A percentile compares a stretch with the other conserved stretches of the same genome.
phyloP scores from a whole-genome alignment of 2,888 invertebrate genomes.

The Sialis fuliginosa region DNA sequence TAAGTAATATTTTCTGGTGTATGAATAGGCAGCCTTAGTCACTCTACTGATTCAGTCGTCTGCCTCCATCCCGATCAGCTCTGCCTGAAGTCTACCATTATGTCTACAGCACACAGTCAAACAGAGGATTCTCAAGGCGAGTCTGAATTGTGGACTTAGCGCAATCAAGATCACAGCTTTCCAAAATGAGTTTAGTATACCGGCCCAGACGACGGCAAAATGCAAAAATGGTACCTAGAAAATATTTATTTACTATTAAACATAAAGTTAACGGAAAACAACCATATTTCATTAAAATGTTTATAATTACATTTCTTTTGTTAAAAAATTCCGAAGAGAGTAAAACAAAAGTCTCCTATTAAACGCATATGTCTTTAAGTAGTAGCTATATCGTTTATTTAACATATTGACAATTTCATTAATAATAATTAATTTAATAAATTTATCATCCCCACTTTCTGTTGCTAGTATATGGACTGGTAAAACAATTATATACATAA shows the following conservation, averaged over 20 bases:
- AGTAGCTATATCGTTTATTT: too few relatives aligned
- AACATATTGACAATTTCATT: too few relatives aligned
- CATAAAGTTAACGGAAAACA: too few relatives aligned
- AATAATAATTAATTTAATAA: too few relatives aligned
- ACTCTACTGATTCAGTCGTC: slow-evolving; percentile 42
- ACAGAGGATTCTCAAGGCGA: slow-evolving; percentile 74
- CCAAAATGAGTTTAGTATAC: slow-evolving; percentile 88
- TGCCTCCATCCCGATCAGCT: slow-evolving; percentile 71
- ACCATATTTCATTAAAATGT: slow-evolving; percentile 7
- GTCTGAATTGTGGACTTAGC: slow-evolving; percentile 82
- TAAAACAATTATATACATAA: too few relatives aligned
- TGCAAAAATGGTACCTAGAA: slow-evolving; percentile 57
- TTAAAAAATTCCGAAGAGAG: neutral
- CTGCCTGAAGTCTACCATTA: slow-evolving; percentile 67
- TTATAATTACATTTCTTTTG: neutral
- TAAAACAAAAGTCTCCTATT: slow-evolving; percentile 1
- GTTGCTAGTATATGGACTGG: too few relatives aligned
- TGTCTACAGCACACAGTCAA: slow-evolving; percentile 77
- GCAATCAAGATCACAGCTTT: slow-evolving; percentile 81
- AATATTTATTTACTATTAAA: slow-evolving; percentile 20
- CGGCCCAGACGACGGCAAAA: slow-evolving; percentile 89
- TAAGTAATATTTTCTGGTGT: too few relatives aligned
- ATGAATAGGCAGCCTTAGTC: too few relatives aligned
- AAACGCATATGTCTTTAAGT: too few relatives aligned
- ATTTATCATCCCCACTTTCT: too few relatives aligned